phyloP scores from a whole-genome alignment of 2,888 invertebrate genomes.

The Agrotis ipsilon region DNA sequence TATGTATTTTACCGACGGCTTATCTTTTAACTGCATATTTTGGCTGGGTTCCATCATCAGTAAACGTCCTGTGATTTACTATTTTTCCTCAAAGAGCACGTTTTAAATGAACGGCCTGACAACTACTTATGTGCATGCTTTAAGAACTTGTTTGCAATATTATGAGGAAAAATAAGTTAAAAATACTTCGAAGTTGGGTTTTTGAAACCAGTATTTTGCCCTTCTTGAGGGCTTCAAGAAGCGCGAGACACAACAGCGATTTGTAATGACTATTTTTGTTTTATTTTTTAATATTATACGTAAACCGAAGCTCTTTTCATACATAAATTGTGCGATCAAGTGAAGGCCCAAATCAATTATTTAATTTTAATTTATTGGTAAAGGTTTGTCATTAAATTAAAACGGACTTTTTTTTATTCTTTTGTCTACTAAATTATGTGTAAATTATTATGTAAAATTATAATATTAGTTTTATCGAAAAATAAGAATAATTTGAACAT shows the following conservation, averaged over 20 bases:
- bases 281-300: background rate
- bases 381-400: conserved; percentile 44
- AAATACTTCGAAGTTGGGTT: conserved; percentile 7
- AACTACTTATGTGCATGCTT: background rate
- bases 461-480: conserved; percentile 39
- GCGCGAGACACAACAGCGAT: background rate
- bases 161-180: conserved; percentile 23
- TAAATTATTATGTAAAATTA: conserved; percentile 53
- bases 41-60: conserved; percentile 2
- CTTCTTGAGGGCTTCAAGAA: no score
- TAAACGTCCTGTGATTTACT: conserved; percentile 17
- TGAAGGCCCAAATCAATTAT: conserved; percentile 14
- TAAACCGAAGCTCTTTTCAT: no score
- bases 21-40: conserved; percentile 18
- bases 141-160: conserved; percentile 35
- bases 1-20: background rate
- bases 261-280: background rate
- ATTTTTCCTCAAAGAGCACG: conserved; percentile 28
- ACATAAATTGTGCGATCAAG: no score
- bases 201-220: conserved; percentile 25
- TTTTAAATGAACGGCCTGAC: conserved; percentile 12
- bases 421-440: conserved; percentile 44
- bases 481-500: conserved; percentile 39
- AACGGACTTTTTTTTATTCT: conserved; percentile 26
- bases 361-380: conserved; percentile 33